phyloP scores from a whole-genome alignment of 1,140 invertebrate species.

The Drosophila sucinea region DNA sequence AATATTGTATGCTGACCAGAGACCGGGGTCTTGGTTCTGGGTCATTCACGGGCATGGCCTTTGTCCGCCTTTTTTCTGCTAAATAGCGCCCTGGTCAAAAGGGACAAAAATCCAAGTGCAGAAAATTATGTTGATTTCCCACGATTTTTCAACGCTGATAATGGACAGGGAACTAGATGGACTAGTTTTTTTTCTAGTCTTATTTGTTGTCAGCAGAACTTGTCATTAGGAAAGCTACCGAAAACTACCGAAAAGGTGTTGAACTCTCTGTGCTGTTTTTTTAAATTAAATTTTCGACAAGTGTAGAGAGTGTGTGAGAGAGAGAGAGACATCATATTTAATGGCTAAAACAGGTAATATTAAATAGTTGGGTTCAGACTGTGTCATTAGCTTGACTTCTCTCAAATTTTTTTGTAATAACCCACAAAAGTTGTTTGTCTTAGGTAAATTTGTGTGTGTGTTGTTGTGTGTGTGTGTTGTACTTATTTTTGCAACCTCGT shows the following conservation, averaged over 20 bases:
- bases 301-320: conserved; percentile 40
- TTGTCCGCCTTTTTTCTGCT: conserved; percentile 65
- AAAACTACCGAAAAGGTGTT: conserved; percentile 58
- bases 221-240: conserved; percentile 62
- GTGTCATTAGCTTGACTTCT: conserved; percentile 53
- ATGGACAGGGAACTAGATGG: conserved; percentile 21
- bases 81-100: conserved; percentile 42
- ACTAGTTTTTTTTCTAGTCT: conserved; percentile 64
- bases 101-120: conserved; percentile 52
- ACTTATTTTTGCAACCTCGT: conserved; percentile 60
- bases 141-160: conserved; percentile 73
- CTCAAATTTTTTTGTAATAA: conserved; percentile 29
- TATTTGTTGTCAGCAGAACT: conserved; percentile 48
- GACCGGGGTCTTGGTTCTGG: conserved; percentile 16
- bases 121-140: conserved; percentile 64
- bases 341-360: conserved; percentile 63
- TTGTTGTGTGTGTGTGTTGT: conserved; percentile 20
- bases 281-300: conserved; percentile 33
- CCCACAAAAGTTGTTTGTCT: conserved; percentile 35
- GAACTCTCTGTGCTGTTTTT: conserved; percentile 61
- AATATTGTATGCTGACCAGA: conserved; percentile 53
- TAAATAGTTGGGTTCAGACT: conserved; percentile 33
- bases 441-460: conserved; percentile 61
- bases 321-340: conserved; percentile 33
- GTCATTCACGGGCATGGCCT: conserved; percentile 63